Conservation (phyloP, 2,113 vertebrate species). For the Canis aureus region DNA sequence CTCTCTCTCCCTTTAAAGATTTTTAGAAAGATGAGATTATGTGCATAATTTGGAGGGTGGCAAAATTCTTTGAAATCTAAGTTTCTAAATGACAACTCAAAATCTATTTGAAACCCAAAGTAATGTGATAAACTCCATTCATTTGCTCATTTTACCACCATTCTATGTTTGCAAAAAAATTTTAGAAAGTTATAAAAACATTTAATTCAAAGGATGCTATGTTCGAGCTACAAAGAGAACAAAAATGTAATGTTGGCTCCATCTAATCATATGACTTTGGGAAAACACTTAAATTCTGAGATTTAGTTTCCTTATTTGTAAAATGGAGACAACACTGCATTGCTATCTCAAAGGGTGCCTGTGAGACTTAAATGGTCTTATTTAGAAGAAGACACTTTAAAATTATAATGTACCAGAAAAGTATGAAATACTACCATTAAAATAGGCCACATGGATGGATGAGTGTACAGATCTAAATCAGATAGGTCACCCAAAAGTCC, state of each 20-base stretch:
- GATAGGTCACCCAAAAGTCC: not conserved
- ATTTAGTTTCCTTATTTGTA: constrained; percentile 51
- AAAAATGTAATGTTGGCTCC: not conserved
- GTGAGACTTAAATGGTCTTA: not conserved
- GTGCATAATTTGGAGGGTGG: constrained; percentile 11
- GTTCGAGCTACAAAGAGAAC: not conserved
- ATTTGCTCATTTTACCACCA: constrained; percentile 46
- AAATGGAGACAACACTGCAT: not conserved
- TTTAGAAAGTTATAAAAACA: constrained; percentile 48
- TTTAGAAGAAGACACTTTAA: constrained; percentile 32
- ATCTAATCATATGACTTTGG: not conserved
- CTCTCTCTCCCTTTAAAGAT: not conserved
- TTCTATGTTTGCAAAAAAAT: not conserved
- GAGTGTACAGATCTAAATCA: not conserved
- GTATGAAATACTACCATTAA: not conserved
- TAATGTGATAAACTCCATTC: constrained; percentile 37
- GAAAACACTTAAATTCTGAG: constrained; percentile 44
- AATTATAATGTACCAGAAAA: not conserved
- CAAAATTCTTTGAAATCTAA: constrained; percentile 67
- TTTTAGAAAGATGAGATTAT: constrained; percentile 53
- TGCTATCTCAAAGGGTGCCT: not conserved
- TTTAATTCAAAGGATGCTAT: constrained; percentile 14
- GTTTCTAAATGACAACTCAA: constrained; percentile 73
- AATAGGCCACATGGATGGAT: not conserved
- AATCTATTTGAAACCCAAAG: constrained; percentile 65